Conservation (phyloP, 2,888 invertebrate species). For the Ptilodon capucinus region DNA sequence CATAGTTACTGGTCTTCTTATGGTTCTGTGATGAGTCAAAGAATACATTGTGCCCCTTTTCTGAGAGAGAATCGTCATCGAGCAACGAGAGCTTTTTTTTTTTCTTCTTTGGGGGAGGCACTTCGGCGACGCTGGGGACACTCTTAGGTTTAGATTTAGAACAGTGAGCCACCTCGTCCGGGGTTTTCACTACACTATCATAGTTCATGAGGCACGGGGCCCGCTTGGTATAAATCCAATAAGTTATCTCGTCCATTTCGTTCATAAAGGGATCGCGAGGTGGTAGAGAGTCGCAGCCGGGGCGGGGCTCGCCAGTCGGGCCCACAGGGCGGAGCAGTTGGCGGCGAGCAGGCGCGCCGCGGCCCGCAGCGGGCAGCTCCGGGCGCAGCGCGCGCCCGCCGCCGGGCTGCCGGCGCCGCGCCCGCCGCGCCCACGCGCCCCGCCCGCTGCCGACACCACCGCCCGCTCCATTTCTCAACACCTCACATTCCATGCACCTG, state of each 20-base stretch:
- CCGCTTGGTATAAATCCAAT: slow-evolving; percentile 72
- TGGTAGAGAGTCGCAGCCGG: slow-evolving; percentile 14
- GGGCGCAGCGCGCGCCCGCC: slow-evolving; percentile 42
- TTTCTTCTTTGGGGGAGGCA: slow-evolving; percentile 55
- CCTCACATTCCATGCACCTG: slow-evolving; percentile 70
- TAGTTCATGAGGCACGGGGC: slow-evolving; percentile 74
- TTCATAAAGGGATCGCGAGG: slow-evolving; percentile 64
- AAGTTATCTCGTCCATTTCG: slow-evolving; percentile 75
- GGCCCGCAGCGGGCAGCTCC: slow-evolving; percentile 46
- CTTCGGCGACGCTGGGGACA: slow-evolving; percentile 42
- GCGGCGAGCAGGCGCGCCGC: slow-evolving; percentile 39
- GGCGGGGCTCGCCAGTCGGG: slow-evolving; percentile 17
- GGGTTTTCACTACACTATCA: slow-evolving; percentile 58
- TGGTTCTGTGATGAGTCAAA: slow-evolving; percentile 57
- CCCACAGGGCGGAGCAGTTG: slow-evolving; percentile 24
- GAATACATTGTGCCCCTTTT: slow-evolving; percentile 59
- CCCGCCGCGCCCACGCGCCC: slow-evolving; percentile 22
- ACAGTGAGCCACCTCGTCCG: slow-evolving; percentile 49
- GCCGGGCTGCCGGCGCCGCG: slow-evolving; percentile 21
- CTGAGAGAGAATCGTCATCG: slow-evolving; percentile 57
- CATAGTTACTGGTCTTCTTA: slow-evolving; percentile 46
- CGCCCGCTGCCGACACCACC: slow-evolving; percentile 10
- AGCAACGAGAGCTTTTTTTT: slow-evolving; percentile 61
- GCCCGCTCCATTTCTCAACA: slow-evolving; percentile 33
- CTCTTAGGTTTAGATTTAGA: slow-evolving; percentile 51